These are phyloP conservation scores for Rhopalosiphum nymphaeae DNA, from an alignment of 2,888 invertebrate genomes.

Conservation along the genomic window DNA sequence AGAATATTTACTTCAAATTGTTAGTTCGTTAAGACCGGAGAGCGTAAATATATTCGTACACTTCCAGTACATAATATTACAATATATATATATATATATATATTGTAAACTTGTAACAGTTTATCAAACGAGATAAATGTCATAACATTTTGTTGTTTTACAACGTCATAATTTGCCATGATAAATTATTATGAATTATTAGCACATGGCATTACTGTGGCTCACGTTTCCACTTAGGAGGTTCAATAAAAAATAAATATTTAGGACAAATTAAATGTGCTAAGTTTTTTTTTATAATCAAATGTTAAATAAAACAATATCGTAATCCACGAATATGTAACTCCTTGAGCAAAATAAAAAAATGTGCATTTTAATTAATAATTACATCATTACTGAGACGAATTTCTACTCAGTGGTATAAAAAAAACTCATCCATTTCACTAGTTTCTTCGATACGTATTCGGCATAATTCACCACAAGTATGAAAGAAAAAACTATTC, in stretches of 20 bases:
- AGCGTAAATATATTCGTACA: background rate
- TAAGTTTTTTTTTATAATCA: background rate
- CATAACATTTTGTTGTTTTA: constrained; percentile 5
- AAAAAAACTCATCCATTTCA: constrained; percentile 28
- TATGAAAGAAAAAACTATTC: background rate
- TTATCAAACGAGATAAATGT: background rate
- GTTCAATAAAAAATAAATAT: constrained; percentile 24
- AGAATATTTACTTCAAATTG: background rate
- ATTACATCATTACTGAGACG: background rate
- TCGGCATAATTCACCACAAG: background rate
- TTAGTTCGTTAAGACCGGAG: background rate
- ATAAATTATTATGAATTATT: constrained; percentile 23
- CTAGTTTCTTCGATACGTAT: background rate
- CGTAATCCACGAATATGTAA: background rate
- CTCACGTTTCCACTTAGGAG: background rate
- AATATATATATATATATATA: background rate
- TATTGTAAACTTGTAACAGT: background rate
- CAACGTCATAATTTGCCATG: background rate
- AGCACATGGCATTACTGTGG: background rate
- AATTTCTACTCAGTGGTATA: background rate
- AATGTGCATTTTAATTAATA: constrained; percentile 28
- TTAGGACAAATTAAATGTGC: background rate
- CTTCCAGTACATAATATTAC: background rate
- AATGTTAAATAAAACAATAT: constrained; percentile 13
- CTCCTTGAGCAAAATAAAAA: constrained; percentile 18